Conservation (phyloP, 2,888 invertebrate species). For the Melipona bicolor region DNA sequence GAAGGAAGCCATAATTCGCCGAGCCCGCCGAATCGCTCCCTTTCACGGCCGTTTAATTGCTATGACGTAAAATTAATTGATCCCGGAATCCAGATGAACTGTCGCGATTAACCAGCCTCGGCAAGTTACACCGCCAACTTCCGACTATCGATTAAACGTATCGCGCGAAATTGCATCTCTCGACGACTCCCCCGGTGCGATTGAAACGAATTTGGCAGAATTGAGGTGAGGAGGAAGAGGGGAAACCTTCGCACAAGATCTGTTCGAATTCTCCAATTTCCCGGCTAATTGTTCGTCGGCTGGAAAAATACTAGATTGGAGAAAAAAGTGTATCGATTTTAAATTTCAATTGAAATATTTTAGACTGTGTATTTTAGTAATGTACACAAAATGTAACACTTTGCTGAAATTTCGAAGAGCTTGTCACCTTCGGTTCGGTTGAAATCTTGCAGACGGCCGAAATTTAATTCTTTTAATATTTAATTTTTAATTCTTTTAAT, state of each 20-base stretch:
- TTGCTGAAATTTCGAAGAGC: no score
- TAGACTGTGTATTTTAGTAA: no score
- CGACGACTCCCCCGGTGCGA: background rate
- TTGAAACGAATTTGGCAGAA: background rate
- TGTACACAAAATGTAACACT: no score
- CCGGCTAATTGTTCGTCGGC: background rate
- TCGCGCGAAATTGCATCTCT: slow-evolving; percentile 19
- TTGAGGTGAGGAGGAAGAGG: no score
- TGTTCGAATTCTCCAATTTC: background rate
- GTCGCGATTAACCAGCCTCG: slow-evolving; percentile 18
- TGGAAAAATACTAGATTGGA: background rate
- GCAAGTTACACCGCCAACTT: slow-evolving; percentile 1
- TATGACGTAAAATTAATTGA: background rate
- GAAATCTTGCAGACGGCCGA: no score
- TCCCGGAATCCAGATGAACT: background rate
- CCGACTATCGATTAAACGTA: slow-evolving; percentile 24
- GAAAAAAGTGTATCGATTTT: no score
- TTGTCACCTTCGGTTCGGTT: no score
- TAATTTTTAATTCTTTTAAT: no score
- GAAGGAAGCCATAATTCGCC: background rate
- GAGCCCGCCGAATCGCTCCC: background rate
- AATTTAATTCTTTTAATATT: no score
- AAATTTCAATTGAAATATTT: no score
- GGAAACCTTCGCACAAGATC: background rate
- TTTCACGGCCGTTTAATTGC: background rate